Base-by-base conservation (phyloP, 2,797 vertebrate species). In the Etheostoma perlongum region DNA sequence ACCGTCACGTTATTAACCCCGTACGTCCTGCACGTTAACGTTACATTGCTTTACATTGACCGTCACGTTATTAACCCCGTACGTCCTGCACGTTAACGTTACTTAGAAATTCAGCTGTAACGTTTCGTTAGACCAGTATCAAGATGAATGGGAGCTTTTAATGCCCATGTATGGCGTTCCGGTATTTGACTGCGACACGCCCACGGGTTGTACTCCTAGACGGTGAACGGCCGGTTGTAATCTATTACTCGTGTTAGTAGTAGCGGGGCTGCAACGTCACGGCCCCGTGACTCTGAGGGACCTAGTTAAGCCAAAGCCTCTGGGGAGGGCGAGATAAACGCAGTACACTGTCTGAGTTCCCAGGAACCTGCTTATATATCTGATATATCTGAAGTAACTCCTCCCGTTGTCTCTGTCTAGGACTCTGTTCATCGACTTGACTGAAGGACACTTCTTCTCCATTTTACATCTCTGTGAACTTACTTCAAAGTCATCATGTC, bases 401-500 rank as follows among this genome's bases (percentile, higher is more conserved):
- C 2, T 16, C 8, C 2, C 5, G 0, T 69, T 66, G 40, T 75
- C 33, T 76, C 67, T 54, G 0, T 83, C 5, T 13, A 93, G 91
- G 73, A 74, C 66, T 70, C 52, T 1, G 12, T 10, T 61, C 55
- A 58, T 36, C 48, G 15, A 23, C 51, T 27, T 66, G 21, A 79
- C 67, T 27, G 54, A 80, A 79, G 55, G 54, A 53, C 73, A 40
- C 71, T 53, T 40, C 21, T 71, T 9, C 63, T 3, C 10, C 64
- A 25, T 76, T 67, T 15, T 11, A 4, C 61, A 27, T 78, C 33
- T 47, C 14, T 71, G 61, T 44, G 46, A 55, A 52, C 54, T 58
- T 48, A 23, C 59, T 74, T 61, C 12, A 79, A 75, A 84, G 15
- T 86, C 84, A 89, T 25, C 65, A 96, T 96, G 95, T 93, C 95